phyloP scores from a whole-genome alignment of 2,113 vertebrate species.

The Myotis yumanensis region DNA sequence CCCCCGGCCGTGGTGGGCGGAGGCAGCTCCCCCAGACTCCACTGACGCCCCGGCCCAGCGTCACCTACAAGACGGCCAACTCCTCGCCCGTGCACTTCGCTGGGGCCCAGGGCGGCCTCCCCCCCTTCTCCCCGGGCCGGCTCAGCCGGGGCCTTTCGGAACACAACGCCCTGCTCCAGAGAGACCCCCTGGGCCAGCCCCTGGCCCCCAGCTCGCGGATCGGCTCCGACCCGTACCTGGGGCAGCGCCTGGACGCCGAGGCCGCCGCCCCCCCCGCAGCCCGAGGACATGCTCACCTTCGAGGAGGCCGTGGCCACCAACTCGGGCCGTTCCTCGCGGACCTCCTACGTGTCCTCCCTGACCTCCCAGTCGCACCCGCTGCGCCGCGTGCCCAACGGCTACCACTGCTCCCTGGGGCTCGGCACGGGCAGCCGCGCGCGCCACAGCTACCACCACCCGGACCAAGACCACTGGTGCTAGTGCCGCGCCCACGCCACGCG shows the following conservation, averaged over 20 bases:
- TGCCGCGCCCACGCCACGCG: constrained; percentile 66
- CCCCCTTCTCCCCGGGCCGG: constrained; percentile 88
- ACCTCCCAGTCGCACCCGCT: constrained; percentile 89
- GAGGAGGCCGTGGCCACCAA: constrained; percentile 92
- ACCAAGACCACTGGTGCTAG: constrained; percentile 97
- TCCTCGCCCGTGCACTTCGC: constrained; percentile 93
- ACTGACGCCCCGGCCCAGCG: constrained; percentile 92
- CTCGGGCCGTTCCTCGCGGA: constrained; percentile 88
- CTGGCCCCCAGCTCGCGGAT: constrained; percentile 87
- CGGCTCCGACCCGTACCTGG: constrained; percentile 93
- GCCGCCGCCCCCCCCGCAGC: constrained; percentile 79
- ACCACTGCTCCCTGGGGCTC: constrained; percentile 90
- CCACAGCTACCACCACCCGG: constrained; percentile 89
- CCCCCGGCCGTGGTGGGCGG: constrained; percentile 91
- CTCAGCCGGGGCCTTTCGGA: constrained; percentile 94
- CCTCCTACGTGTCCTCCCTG: constrained; percentile 88
- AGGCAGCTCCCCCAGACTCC: constrained; percentile 97
- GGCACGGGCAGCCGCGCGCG: constrained; percentile 80
- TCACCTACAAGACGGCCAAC: constrained; percentile 96
- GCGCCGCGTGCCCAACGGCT: constrained; percentile 91
- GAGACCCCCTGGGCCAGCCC: constrained; percentile 82
- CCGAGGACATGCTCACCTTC: constrained; percentile 90
- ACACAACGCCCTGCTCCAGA: constrained; percentile 90
- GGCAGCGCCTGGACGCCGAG: constrained; percentile 81
- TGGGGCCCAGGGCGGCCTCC: constrained; percentile 80